A percentile compares a stretch with the other conserved stretches of the same genome.
These are phyloP conservation scores for Glaucidium brasilianum DNA, from an alignment of 2,113 vertebrate species.

Conservation along the genomic window DNA sequence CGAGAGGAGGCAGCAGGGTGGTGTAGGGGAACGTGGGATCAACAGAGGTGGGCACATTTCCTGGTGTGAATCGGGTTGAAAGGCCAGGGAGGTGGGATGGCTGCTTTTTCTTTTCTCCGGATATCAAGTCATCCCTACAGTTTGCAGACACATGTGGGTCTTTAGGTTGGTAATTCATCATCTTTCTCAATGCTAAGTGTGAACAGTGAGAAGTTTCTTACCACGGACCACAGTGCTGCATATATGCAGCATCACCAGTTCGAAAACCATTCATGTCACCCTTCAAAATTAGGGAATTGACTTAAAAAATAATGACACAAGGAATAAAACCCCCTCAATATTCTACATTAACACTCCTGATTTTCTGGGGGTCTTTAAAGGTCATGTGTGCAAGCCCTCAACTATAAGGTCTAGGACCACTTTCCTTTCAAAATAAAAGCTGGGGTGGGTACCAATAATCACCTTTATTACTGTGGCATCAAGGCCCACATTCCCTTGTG, in stretches of 20 bases:
- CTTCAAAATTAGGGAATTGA: background rate
- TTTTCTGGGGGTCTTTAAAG: background rate
- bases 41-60: background rate
- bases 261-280: background rate
- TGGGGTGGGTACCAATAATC: background rate
- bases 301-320: background rate
- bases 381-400: background rate
- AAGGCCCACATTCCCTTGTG: background rate
- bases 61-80: background rate
- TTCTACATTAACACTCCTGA: background rate
- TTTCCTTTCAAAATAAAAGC: background rate
- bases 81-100: background rate
- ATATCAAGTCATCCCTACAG: background rate
- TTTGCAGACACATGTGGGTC: background rate
- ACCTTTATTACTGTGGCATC: background rate
- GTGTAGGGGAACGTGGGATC: background rate
- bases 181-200: background rate
- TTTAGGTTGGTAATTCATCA: background rate
- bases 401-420: background rate
- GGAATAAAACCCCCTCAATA: background rate
- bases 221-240: fast-evolving
- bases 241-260: background rate
- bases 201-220: background rate
- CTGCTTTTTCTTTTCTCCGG: background rate
- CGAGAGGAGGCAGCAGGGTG: background rate